Evolutionary conservation across 2,888 invertebrate species (phyloP).

Genomic region (Drosophila anceps): DNA sequence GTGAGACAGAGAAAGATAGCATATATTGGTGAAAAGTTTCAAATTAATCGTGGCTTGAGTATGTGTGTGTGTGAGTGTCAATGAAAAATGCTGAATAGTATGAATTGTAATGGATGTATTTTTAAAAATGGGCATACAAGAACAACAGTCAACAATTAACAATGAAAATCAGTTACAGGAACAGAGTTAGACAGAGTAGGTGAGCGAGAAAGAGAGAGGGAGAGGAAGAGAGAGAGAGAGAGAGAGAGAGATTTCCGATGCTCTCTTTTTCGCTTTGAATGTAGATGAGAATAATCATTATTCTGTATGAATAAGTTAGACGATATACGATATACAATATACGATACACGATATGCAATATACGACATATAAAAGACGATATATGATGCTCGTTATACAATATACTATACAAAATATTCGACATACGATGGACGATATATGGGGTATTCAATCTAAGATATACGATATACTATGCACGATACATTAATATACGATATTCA

Average conservation of each 20-base stretch:
- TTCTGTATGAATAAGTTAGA: not conserved
- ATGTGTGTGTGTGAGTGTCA: slow-evolving; percentile 4
- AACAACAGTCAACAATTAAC: slow-evolving; percentile 17
- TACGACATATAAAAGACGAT: not conserved
- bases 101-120: slow-evolving; percentile 1
- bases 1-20: not conserved
- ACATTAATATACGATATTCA: too few species aligned
- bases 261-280: not conserved
- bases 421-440: not conserved
- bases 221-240: too few species aligned
- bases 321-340: slow-evolving; percentile 1
- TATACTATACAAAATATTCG: not conserved
- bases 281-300: not conserved
- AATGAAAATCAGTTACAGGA: slow-evolving; percentile 7
- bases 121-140: not conserved
- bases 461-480: not conserved
- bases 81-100: slow-evolving; percentile 18
- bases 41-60: slow-evolving; percentile 3
- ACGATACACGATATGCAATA: not conserved
- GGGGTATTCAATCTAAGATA: not conserved
- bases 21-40: slow-evolving; percentile 5
- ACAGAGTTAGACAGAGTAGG: not conserved
- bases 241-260: not conserved
- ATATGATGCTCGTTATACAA: not conserved
- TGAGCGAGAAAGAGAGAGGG: not conserved